Percentiles rank a stretch among this genome's conserved stretches.
These are phyloP conservation scores for Seriola dumerili DNA, from an alignment of 2,113 vertebrate species.

Conservation along the genomic window DNA sequence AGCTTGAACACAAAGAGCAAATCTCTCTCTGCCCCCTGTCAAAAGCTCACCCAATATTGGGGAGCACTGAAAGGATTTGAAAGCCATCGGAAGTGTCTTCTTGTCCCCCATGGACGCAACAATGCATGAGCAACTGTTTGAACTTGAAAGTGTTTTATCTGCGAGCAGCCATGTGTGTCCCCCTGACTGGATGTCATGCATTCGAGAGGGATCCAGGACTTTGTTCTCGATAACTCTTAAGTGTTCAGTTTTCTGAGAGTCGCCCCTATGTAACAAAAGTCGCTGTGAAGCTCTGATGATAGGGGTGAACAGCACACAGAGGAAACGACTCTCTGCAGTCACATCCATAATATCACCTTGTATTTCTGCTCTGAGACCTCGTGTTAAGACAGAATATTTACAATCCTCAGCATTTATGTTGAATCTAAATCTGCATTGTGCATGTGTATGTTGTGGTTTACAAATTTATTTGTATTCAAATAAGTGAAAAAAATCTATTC, in stretches of 20 bases:
- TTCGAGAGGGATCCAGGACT: conserved; percentile 60
- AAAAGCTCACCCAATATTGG: conserved; percentile 63
- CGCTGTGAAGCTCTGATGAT: conserved; percentile 49
- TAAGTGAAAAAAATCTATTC: not conserved
- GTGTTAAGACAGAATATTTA: not conserved
- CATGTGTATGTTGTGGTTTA: not conserved
- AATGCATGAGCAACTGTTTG: conserved; percentile 74
- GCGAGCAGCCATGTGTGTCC: conserved; percentile 75
- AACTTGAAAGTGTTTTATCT: conserved; percentile 78
- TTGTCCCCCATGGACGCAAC: conserved; percentile 65
- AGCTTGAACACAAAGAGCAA: conserved; percentile 51
- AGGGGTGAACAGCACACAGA: conserved; percentile 61
- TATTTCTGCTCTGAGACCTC: not conserved
- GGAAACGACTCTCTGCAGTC: conserved; percentile 51
- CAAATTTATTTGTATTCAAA: not conserved
- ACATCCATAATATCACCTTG: conserved; percentile 16
- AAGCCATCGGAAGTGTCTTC: conserved; percentile 78
- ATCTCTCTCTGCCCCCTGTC: conserved; percentile 48
- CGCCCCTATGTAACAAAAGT: conserved; percentile 75
- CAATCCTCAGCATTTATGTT: not conserved
- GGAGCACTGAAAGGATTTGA: conserved; percentile 70
- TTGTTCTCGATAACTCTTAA: conserved; percentile 70
- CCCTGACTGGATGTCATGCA: conserved; percentile 71
- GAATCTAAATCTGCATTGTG: not conserved
- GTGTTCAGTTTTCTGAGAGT: conserved; percentile 68